These are phyloP conservation scores for Teleogryllus oceanicus DNA, from an alignment of 2,888 invertebrate species.

Conservation along the genomic window DNA sequence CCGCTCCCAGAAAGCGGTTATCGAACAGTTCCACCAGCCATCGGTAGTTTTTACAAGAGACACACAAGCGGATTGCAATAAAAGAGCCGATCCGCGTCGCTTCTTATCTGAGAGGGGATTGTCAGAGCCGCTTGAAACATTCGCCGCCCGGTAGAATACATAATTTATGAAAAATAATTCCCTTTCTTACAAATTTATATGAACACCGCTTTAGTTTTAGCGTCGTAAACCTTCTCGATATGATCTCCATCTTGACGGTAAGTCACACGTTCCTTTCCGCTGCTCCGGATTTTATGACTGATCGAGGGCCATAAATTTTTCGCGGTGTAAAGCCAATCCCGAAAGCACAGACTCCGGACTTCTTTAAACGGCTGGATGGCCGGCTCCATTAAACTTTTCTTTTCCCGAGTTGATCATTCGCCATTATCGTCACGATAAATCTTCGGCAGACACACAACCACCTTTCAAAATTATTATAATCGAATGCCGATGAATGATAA, in stretches of 20 bases:
- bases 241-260: not conserved
- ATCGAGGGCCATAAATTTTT: not conserved
- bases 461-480: not conserved
- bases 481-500: not conserved
- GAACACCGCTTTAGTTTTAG: not conserved
- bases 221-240: not conserved
- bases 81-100: not conserved
- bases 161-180: not conserved
- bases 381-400: not conserved
- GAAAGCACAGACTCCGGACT: not conserved
- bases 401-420: not conserved
- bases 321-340: not conserved
- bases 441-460: not conserved
- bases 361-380: not conserved
- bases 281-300: not conserved
- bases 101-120: not conserved
- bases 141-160: not conserved
- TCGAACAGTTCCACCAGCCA: not conserved
- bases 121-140: not conserved
- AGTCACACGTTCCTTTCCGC: not conserved
- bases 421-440: constrained; percentile 18
- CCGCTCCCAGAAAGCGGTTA: not conserved
- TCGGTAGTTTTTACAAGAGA: not conserved
- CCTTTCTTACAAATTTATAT: constrained; percentile 1
- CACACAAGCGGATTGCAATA: not conserved